Conservation (phyloP, 2,888 invertebrate genomes). For the Drosophila melanosoma region DNA sequence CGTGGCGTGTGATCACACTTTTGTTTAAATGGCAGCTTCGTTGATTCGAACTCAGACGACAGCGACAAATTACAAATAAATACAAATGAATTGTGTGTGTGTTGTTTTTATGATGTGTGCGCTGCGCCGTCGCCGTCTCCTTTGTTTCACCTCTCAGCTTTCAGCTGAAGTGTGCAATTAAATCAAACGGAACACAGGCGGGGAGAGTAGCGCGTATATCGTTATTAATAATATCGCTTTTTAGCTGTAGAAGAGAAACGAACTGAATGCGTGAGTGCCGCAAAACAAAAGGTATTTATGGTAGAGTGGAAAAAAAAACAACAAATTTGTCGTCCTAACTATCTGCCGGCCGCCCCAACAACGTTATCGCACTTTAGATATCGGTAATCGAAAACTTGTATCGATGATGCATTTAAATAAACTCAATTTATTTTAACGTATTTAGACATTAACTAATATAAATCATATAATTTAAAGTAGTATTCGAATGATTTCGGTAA, state of each 20-base stretch:
- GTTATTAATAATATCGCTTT: slow-evolving; percentile 42
- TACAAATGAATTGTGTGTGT: slow-evolving; percentile 51
- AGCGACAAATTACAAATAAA: slow-evolving; percentile 45
- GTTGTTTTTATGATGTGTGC: slow-evolving; percentile 46
- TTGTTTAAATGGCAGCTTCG: slow-evolving; percentile 34
- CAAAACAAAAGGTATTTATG: slow-evolving; percentile 68
- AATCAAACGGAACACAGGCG: slow-evolving; percentile 43
- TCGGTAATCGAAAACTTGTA: not conserved
- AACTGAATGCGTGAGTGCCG: slow-evolving; percentile 67
- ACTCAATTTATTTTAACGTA: slow-evolving; percentile 12
- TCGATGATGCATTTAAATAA: slow-evolving; percentile 25
- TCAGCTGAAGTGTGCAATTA: slow-evolving; percentile 56
- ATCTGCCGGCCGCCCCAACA: slow-evolving; percentile 51
- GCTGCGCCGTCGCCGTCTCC: slow-evolving; percentile 62
- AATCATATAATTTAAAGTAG: slow-evolving; percentile 13
- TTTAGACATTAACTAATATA: slow-evolving; percentile 25
- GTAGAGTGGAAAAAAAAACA: slow-evolving; percentile 61
- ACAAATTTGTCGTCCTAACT: slow-evolving; percentile 41
- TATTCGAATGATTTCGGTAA: slow-evolving; percentile 50
- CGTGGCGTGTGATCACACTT: slow-evolving; percentile 59
- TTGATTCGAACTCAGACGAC: slow-evolving; percentile 38
- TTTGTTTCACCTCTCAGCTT: slow-evolving; percentile 71
- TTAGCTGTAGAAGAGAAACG: slow-evolving; percentile 62
- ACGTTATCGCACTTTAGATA: slow-evolving; percentile 11
- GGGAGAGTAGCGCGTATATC: slow-evolving; percentile 45